Base-by-base conservation (phyloP, 64 coral and sea anemone species). In the Hydrozoanthus tunicans region DNA sequence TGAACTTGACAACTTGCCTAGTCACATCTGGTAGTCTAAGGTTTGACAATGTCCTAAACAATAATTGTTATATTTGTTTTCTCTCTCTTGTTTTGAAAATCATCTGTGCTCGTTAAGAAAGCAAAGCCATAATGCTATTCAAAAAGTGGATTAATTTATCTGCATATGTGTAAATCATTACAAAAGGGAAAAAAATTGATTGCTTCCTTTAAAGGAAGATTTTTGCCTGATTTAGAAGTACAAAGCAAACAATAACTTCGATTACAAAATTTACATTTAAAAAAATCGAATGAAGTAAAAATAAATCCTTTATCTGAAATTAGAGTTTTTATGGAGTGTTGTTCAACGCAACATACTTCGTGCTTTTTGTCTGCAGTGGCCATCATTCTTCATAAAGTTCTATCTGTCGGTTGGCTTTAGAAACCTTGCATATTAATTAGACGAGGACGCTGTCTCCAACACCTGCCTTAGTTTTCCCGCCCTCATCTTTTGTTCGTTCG, bases 11-110 rank as follows among this genome's bases (percentile, higher is more conserved):
- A 43, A 2, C 32, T 43, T 43, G 32, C 32, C 32, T 43, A 58
- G 57, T 60, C 79, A 17, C n/a, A 26, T 32, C 24, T 26, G 3
- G 32, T 58, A 62, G 17, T 58, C 58, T 26, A 23, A 27, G 58
- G 58, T 17, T 43, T 88, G 73, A 24, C 56, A 88, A 88, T 88
- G 74, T 88, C 84, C 84, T 88, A 56, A 74, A 64, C 11, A 43
- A 75, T 59, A 73, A 75, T 88, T 86, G 11, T 13, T 75, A 43
- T 88, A 88, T 88, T 88, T 88, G 69, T 88, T 73, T 88, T 88
- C 84, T 58, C 2, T 24, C 4, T 59, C 14, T n/a, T 88, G 84
- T 88, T 88, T 88, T 88, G 66, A 88, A 74, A 60, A 75, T 56
- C 68, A 4, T 60, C 25, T 88, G 55, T 56, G 23, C 56, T 73